Evolutionary conservation across 2,888 invertebrate species (phyloP).

Genomic region (Diloba caeruleocephala): DNA sequence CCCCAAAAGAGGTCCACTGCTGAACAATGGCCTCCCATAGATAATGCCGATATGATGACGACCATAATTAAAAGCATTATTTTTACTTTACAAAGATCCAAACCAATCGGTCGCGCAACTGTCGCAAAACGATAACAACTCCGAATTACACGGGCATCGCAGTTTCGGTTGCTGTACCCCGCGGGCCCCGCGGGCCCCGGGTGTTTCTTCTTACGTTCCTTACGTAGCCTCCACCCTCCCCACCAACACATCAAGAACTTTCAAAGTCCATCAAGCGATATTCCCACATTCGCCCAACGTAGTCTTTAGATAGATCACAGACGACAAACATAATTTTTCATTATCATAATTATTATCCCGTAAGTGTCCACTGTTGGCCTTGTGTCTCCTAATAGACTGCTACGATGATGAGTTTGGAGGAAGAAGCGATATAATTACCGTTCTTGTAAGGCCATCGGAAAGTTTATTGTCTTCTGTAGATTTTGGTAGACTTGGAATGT

Average conservation of each 20-base stretch:
- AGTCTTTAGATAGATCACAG: slow-evolving; percentile 15
- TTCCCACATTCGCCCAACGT: slow-evolving; percentile 46
- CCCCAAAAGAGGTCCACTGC: no score
- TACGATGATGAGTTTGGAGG: no score
- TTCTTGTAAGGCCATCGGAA: no score
- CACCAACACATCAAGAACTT: slow-evolving; percentile 72
- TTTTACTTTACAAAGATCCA: no score
- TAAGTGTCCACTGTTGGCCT: no score
- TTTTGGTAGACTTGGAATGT: no score
- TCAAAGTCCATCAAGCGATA: slow-evolving; percentile 66
- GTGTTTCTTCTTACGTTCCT: slow-evolving; percentile 86
- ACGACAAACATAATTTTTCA: slow-evolving; percentile 1
- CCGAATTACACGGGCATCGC: slow-evolving; percentile 4
- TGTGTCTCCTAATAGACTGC: no score
- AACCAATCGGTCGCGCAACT: not conserved
- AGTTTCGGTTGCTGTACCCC: slow-evolving; percentile 67
- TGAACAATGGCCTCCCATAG: no score
- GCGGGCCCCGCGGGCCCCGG: slow-evolving; percentile 70
- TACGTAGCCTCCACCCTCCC: slow-evolving; percentile 61
- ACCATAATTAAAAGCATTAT: no score
- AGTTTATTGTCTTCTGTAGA: no score
- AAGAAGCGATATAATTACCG: no score
- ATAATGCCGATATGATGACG: no score
- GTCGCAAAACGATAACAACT: slow-evolving; percentile 14
- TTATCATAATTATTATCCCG: not conserved